Evolutionary conservation across 30 jellyfish, hydroid and myxozoan genomes (phyloP), one percentile per base, ranked within the genome.

Genomic region (Turritopsis rubra): DNA sequence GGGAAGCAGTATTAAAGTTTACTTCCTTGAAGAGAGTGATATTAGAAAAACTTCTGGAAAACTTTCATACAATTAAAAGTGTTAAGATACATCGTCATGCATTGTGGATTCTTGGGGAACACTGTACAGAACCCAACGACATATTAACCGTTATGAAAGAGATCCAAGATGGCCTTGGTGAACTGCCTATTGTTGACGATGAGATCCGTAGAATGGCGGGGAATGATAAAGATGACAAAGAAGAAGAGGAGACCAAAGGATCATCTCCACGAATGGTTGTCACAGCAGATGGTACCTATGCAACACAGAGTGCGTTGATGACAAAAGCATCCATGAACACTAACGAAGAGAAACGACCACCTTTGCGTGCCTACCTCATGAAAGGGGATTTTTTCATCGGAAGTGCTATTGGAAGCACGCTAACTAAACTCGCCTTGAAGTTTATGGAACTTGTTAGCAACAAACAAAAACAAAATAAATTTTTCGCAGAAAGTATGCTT

Each of bases 251-350:
- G 21, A 76, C 18, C 65, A 52, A 28, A 77, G 60, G 60, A 30
- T n/a, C 54, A 72, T 23, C 84, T 66, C 72, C 82, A 7, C 96
- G 86, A 60, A 86, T 68, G 52, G 84, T 87, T 24, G 97, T 91
- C 52, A 91, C 97, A 3, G 97, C 97, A 9, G 97, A 91, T 81
- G 97, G 97, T 21, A 91, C 97, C 25, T 91, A 91, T 29, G 97
- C 97, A 29, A 91, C 97, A 0, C 97, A 91, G 54, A 87, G 96
- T 68, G 97, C 97, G 18, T 85, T 91, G 76, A 86, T 94, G 13
- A 79, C 91, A 79, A 87, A 87, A 27, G 71, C 95, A 19, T 76
- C 85, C 26, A 81, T 66, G 5, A 72, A 81, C 17, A 86, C 86
- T 22, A 84, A 68, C 52, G 79, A 84, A 29, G 87, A 80, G 9